phyloP scores from a whole-genome alignment of 1,140 invertebrate species.

The Eurosta solidaginis region DNA sequence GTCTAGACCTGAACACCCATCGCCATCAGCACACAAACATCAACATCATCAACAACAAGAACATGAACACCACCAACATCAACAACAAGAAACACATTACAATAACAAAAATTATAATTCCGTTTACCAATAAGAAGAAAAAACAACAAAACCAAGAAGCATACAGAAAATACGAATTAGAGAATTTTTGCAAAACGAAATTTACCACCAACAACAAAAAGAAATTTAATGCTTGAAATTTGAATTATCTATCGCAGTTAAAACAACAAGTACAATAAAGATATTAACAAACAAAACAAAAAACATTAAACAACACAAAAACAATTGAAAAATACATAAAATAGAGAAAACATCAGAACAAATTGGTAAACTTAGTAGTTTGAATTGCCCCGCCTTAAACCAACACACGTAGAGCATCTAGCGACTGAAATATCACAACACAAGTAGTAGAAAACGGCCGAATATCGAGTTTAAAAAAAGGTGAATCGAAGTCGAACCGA shows the following conservation, averaged over 20 bases:
- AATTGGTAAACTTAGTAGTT: too few species aligned
- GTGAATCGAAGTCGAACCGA: too few species aligned
- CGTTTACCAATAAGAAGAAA: conserved; percentile 55
- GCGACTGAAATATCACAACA: too few species aligned
- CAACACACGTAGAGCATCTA: too few species aligned
- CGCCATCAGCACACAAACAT: conserved; percentile 25
- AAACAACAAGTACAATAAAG: conserved; percentile 2
- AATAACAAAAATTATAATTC: conserved; percentile 58
- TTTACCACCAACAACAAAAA: conserved; percentile 40
- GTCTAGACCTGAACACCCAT: neutral
- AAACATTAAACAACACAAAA: conserved; percentile 30
- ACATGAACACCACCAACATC: conserved; percentile 35
- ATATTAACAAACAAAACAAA: too few species aligned
- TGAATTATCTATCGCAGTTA: conserved; percentile 51
- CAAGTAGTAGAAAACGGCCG: too few species aligned
- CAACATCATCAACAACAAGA: conserved; percentile 39
- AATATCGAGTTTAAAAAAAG: too few species aligned
- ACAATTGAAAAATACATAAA: neutral
- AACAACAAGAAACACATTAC: conserved; percentile 39
- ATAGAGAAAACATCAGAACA: neutral
- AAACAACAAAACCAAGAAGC: conserved; percentile 35
- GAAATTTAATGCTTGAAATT: conserved; percentile 38
- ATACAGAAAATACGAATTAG: conserved; percentile 43
- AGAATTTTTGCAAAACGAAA: conserved; percentile 42
- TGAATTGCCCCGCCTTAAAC: too few species aligned